Conservation (phyloP, 2,888 invertebrate genomes). For the Lepidonotus clava region DNA sequence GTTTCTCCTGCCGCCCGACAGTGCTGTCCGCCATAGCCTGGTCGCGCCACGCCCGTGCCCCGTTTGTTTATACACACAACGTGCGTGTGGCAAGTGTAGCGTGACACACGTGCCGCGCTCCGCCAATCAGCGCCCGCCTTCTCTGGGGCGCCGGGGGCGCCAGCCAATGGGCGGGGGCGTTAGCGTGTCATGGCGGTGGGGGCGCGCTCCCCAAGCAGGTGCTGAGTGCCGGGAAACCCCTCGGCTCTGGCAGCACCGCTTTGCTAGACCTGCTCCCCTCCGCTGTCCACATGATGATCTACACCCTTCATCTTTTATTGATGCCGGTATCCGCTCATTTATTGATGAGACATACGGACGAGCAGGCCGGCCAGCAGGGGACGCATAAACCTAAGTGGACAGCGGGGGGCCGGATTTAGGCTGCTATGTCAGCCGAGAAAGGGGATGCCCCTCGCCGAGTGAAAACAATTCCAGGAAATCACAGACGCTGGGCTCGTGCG, state of each 20-base stretch:
- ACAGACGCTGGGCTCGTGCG: neutral
- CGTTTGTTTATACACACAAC: conserved; percentile 53
- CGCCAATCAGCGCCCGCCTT: conserved; percentile 30
- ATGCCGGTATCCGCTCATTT: neutral
- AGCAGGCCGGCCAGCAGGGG: neutral
- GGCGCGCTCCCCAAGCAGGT: neutral
- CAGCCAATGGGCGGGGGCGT: conserved; percentile 15
- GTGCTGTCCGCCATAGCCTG: conserved; percentile 20
- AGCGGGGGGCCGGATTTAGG: neutral
- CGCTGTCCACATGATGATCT: too few species aligned
- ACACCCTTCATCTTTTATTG: too few species aligned
- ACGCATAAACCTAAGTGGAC: neutral
- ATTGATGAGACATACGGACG: too few species aligned
- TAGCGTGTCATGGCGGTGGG: neutral
- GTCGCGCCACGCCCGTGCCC: conserved; percentile 20
- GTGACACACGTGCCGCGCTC: conserved; percentile 51
- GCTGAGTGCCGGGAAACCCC: neutral
- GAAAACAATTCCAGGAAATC: neutral
- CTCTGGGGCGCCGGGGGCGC: neutral
- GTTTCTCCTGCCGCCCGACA: neutral
- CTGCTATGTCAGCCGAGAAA: too few species aligned
- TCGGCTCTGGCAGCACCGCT: neutral
- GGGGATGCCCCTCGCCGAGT: too few species aligned
- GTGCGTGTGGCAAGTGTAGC: conserved; percentile 39
- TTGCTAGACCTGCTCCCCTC: neutral